These are phyloP conservation scores for Oreochromis grahami DNA, from an alignment of 2,797 vertebrate species.

Conservation along the genomic window DNA sequence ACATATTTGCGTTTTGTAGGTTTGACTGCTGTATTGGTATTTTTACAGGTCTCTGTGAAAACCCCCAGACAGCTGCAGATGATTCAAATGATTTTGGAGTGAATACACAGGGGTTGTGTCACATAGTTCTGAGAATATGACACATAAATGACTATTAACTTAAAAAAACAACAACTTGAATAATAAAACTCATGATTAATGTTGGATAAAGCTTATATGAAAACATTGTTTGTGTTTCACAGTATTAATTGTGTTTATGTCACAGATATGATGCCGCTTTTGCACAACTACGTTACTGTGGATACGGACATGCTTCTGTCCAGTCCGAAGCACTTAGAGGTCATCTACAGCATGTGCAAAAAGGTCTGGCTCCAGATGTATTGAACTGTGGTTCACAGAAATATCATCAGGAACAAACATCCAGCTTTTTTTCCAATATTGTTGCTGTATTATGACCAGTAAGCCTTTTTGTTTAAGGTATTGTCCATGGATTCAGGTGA, in stretches of 20 bases:
- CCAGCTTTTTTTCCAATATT: rapidly evolving
- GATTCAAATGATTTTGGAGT: not conserved
- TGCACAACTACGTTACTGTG: constrained; percentile 97
- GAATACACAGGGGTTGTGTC: not conserved
- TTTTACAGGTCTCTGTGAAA: not conserved
- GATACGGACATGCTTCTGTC: constrained; percentile 91
- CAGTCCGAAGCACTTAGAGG: constrained; percentile 91
- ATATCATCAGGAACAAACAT: not conserved
- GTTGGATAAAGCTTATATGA: not conserved
- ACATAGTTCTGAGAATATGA: not conserved
- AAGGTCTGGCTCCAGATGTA: constrained; percentile 79
- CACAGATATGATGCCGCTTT: constrained; percentile 97
- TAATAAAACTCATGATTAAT: not conserved
- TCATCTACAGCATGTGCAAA: constrained; percentile 97
- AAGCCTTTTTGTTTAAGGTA: constrained; percentile 72
- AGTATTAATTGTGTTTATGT: not conserved
- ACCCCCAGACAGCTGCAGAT: not conserved
- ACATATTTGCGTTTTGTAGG: rapidly evolving
- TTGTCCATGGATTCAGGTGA: constrained; percentile 89
- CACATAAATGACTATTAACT: not conserved
- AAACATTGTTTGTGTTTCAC: not conserved
- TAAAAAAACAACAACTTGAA: not conserved
- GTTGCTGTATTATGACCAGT: not conserved
- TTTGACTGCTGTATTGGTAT: not conserved
- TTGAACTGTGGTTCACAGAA: not conserved